Base-by-base conservation (phyloP, 2,797 vertebrate genomes). In the Silurus aristotelis region DNA sequence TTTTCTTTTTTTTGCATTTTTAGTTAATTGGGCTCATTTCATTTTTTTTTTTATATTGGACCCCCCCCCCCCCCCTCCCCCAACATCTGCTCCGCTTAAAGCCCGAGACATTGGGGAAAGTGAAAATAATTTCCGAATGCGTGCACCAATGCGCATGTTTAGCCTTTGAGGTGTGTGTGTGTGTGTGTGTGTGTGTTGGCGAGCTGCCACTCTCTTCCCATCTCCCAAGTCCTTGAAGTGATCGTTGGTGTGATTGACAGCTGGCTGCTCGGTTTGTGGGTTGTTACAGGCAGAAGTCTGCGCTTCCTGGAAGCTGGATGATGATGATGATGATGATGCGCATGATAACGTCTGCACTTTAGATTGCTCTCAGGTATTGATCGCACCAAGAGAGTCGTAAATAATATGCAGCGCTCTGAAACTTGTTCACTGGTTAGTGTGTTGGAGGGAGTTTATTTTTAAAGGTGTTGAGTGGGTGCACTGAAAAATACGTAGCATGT, bases 181-280 rank as follows among this genome's bases (percentile, higher is more conserved):
- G 82, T 55, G 48, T 55, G 77, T 25, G 38, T 80, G 52, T 55
- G 73, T 68, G 56, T 55, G 48, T 77, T 87, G 87, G 89, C 87
- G 38, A 58, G 55, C 85, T 87, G 87, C 87, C 89, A 72, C 83
- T 84, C 84, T 86, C 80, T 48, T 84, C 60, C 73, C n/a, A 4
- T 87, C 88, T 55, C 79, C 19, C 81, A 60, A 79, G 46, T 12
- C 83, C 48, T 83, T 48, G 43, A 22, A 60, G 67, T 15, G n/a
- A 78, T 68, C n/a, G 52, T 48, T 17, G 77, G 70, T 73, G 71
- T 87, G 88, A 86, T 77, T 86, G 84, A 86, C 87, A 78, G 85
- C 76, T 67, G 81, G 79, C 64, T 66, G 71, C 84, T 80, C 84
- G 79, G 38, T 75, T 86, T 6, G 5, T 76, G 78, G 52, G n/a